Conservation (phyloP, 2,113 vertebrate species). For the Boleophthalmus pectinirostris region DNA sequence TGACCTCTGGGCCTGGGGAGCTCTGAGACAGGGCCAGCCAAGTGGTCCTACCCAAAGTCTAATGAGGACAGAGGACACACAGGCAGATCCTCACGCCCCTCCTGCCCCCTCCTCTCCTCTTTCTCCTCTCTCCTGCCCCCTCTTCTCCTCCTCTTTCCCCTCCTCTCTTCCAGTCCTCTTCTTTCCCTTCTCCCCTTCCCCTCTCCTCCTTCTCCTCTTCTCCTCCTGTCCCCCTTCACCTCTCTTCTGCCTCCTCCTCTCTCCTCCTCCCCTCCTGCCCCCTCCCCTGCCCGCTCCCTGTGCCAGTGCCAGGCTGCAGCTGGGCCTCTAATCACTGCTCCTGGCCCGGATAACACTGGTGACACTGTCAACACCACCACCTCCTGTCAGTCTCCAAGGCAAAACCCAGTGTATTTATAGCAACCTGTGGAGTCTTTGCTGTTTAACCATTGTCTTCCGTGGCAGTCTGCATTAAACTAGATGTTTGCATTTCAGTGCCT, state of each 20-base stretch:
- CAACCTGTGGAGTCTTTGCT: neutral
- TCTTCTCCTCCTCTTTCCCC: neutral
- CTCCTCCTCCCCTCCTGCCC: neutral
- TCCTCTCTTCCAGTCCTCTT: no score
- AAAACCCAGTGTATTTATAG: conserved; percentile 12
- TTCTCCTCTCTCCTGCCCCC: neutral
- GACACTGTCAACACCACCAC: conserved; percentile 25
- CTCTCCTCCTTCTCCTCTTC: no score
- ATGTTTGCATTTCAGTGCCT: neutral
- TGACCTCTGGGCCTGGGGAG: conserved; percentile 80
- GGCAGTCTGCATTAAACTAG: neutral
- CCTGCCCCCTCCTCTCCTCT: no score
- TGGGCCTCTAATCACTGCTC: conserved; percentile 83
- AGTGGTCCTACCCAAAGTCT: conserved; percentile 76
- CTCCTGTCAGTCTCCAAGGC: conserved; percentile 11
- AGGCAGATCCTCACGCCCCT: conserved; percentile 10
- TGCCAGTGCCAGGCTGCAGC: conserved; percentile 76
- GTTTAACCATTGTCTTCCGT: neutral
- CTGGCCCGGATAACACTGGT: conserved; percentile 54
- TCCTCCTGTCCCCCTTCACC: no score
- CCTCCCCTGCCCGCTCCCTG: conserved; percentile 63
- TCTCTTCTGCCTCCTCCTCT: neutral
- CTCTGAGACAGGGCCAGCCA: conserved; percentile 76
- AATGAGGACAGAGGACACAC: conserved; percentile 78
- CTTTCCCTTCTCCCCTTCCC: no score